phyloP scores from a whole-genome alignment of 2,888 invertebrate genomes.

The Thymelicus lineola region DNA sequence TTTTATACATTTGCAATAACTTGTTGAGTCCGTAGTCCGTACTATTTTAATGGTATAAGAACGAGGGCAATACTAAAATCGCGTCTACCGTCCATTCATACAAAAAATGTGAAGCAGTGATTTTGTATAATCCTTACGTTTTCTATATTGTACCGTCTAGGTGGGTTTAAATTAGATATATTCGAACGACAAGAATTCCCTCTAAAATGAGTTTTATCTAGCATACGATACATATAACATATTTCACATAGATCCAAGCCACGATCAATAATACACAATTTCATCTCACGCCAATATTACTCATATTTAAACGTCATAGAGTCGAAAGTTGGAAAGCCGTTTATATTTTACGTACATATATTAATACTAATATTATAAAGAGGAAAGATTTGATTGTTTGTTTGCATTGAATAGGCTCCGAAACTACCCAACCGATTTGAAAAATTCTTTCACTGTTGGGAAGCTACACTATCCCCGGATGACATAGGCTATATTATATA shows the following conservation, averaged over 20 bases:
- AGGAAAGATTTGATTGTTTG: too few relatives aligned
- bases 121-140: constrained; percentile 17
- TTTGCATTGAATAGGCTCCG: too few relatives aligned
- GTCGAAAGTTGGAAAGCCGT: too few relatives aligned
- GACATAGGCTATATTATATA: too few relatives aligned
- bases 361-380: too few relatives aligned
- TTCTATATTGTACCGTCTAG: constrained; percentile 33
- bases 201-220: neutral
- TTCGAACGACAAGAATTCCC: constrained; percentile 20
- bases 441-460: too few relatives aligned
- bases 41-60: too few relatives aligned
- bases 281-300: neutral
- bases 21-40: too few relatives aligned
- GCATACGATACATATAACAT: neutral
- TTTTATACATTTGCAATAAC: too few relatives aligned
- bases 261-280: neutral
- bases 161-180: constrained; percentile 24
- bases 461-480: too few relatives aligned
- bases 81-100: neutral
- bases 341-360: too few relatives aligned
- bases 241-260: neutral
- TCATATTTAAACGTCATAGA: neutral
- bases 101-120: neutral
- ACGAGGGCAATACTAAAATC: neutral
- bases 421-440: too few relatives aligned